Percentiles rank a stretch among this genome's conserved stretches.
phyloP scores from a whole-genome alignment of 2,113 vertebrate genomes.

The Uria aalge region DNA sequence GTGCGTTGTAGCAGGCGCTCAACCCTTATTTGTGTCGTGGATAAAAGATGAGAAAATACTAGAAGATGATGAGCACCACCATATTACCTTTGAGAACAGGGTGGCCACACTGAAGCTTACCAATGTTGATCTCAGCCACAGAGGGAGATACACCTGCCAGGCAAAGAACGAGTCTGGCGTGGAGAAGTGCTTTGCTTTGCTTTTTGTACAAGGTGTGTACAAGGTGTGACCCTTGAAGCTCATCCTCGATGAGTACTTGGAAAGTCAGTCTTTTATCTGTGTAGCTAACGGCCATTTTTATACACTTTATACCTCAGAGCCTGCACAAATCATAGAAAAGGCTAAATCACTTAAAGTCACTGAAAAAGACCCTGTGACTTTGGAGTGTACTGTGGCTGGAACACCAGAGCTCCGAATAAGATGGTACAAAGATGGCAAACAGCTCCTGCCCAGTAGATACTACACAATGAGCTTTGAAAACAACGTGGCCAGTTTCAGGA shows the following conservation, averaged over 20 bases:
- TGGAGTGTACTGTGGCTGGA: constrained; percentile 91
- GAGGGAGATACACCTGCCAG: constrained; percentile 92
- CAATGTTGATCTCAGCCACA: constrained; percentile 79
- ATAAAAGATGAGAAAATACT: constrained; percentile 93
- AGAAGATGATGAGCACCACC: constrained; percentile 84
- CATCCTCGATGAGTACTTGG: not conserved
- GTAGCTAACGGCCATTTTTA: not conserved
- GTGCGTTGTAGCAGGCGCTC: constrained; percentile 81
- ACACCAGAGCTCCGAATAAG: constrained; percentile 93
- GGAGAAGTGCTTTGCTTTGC: constrained; percentile 88
- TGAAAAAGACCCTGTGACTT: constrained; percentile 89
- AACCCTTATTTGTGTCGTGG: constrained; percentile 89
- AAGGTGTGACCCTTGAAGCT: not conserved
- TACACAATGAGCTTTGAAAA: constrained; percentile 91
- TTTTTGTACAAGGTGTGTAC: constrained; percentile 92
- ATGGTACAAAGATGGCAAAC: constrained; percentile 92
- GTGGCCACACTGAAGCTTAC: constrained; percentile 83
- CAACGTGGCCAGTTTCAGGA: constrained; percentile 89
- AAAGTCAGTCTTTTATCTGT: not conserved
- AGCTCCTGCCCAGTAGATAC: constrained; percentile 90
- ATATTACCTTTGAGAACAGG: constrained; percentile 82
- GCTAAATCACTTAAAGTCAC: constrained; percentile 90
- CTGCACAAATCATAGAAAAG: constrained; percentile 91
- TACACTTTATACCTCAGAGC: constrained; percentile 78
- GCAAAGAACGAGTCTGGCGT: constrained; percentile 91